Base-by-base conservation (phyloP, 1,140 invertebrate genomes). In the Mycetomoellerius zeteki region DNA sequence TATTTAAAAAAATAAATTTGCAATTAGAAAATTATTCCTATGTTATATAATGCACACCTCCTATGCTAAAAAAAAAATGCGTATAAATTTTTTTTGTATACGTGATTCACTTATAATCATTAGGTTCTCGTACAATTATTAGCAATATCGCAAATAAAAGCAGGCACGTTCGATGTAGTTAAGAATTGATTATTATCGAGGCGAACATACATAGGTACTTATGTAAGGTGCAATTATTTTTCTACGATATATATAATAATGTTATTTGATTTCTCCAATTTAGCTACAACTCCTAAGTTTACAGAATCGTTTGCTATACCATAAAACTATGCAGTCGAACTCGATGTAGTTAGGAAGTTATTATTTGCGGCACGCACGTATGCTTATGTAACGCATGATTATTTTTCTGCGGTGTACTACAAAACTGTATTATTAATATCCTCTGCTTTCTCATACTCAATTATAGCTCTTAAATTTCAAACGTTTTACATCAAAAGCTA, bases 251-350 rank as follows among this genome's bases (percentile, higher is more conserved):
- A 33, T 71, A 47, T 30, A 60, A 73, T 54, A 65, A 5, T n/a
- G 54, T 62, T 65, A 50, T 16, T 84, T 72, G 65, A 82, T 52
- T 72, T 84, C 37, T 62, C 33, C 33, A 73, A 82, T 82, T 82
- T 58, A 47, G 65, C 47, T 58, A 30, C n/a, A 30, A 16, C 7
- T 58, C 2, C 7, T 21, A 58, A 47, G 37, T 60, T 82, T 52
- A 43, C 24, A 69, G 19, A 47, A 73, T 19, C 24, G 19, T 60
- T 47, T 8, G 37, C 27, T 50, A 7, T 47, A 60, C 69, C 21
- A 33, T 47, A 47, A 84, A 84, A 60, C 37, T 30, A 60, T 21
- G 69, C 54, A 24, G 14, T 19, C n/a, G 24, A 6, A 47, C 30
- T 47, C 67, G 12, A 43, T 27, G 6, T 43, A 56, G 65, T 69